Evolutionary conservation across 2,888 invertebrate genomes (phyloP).

Genomic region (Globia sparganii): DNA sequence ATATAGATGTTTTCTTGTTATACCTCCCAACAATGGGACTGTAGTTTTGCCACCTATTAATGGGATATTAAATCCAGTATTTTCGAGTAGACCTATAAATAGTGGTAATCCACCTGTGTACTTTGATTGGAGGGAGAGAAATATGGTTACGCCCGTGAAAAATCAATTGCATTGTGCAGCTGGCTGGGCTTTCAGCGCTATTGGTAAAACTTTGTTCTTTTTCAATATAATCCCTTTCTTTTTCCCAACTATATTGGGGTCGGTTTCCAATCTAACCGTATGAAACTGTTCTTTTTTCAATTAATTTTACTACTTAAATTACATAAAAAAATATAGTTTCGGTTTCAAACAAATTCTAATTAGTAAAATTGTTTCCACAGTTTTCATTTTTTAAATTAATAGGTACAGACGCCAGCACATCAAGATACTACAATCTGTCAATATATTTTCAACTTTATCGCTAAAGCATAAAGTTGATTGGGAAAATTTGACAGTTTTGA

Average conservation of each 20-base stretch:
- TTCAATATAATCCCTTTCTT: not conserved
- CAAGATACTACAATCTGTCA: too few species aligned
- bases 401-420: too few species aligned
- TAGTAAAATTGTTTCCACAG: not conserved
- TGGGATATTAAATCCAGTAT: not conserved
- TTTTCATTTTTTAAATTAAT: too few species aligned
- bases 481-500: too few species aligned
- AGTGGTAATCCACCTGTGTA: constrained; percentile 46
- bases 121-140: constrained; percentile 74
- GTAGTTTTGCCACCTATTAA: not conserved
- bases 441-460: too few species aligned
- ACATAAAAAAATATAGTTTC: too few species aligned
- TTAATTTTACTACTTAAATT: not conserved
- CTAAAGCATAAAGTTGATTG: too few species aligned
- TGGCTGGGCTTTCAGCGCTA: constrained; percentile 79
- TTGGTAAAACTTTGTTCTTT: constrained; percentile 68
- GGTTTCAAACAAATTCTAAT: too few species aligned
- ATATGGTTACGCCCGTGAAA: constrained; percentile 75
- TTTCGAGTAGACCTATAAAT: constrained; percentile 28
- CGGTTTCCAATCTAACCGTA: too few species aligned
- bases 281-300: too few species aligned
- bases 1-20: constrained; percentile 23
- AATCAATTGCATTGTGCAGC: constrained; percentile 73
- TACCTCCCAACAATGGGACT: not conserved
- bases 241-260: not conserved